Evolutionary conservation across 1,140 invertebrate genomes (phyloP).

Genomic region (Temnothorax longispinosus): DNA sequence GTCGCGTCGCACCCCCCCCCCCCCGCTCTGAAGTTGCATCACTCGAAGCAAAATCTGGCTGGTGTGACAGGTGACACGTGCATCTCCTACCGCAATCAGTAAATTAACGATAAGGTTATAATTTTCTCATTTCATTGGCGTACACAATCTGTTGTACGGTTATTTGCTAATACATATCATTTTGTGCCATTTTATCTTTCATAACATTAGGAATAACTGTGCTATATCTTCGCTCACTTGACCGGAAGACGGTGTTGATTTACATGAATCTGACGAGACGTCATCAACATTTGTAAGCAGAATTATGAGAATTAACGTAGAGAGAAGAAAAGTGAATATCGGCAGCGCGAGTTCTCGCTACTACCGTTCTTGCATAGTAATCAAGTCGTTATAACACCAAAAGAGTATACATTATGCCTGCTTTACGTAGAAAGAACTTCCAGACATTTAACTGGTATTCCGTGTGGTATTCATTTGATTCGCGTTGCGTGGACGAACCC

Average conservation of each 20-base stretch:
- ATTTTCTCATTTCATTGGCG: not conserved
- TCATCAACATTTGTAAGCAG: conserved; percentile 3
- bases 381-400: conserved; percentile 62
- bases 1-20: not conserved
- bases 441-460: conserved; percentile 44
- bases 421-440: conserved; percentile 28
- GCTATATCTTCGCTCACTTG: not conserved
- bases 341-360: not conserved
- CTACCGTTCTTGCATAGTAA: conserved; percentile 26
- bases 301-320: conserved; percentile 2
- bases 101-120: conserved; percentile 18
- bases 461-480: conserved; percentile 7
- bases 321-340: conserved; percentile 8
- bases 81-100: not conserved
- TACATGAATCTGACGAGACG: not conserved
- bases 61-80: conserved; percentile 15
- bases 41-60: not conserved
- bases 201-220: not conserved
- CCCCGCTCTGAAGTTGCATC: not conserved
- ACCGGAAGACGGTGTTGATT: not conserved
- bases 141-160: not conserved
- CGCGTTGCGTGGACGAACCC: not conserved
- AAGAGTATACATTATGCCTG: conserved; percentile 55
- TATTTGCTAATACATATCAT: conserved; percentile 12
- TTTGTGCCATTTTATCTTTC: not conserved